A percentile compares a stretch with the other conserved stretches of the same genome.
Evolutionary conservation across 2,888 invertebrate species (phyloP).

Genomic region (Neoaliturus tenellus): DNA sequence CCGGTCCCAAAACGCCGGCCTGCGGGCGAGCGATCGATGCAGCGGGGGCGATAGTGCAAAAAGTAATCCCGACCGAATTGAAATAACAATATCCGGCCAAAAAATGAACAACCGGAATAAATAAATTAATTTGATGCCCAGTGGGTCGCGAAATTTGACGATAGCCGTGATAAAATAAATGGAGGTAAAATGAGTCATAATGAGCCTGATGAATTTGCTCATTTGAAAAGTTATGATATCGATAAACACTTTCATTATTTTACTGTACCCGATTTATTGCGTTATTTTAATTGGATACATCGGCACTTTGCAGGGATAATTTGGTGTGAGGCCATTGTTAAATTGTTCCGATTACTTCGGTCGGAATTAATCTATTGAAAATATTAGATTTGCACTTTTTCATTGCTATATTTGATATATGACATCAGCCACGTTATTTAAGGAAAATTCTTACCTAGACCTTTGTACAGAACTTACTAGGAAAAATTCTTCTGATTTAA

Average conservation of each 20-base stretch:
- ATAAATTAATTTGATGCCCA: conserved; percentile 25
- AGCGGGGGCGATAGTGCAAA: conserved; percentile 8
- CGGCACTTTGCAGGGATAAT: background rate
- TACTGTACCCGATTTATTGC: conserved; percentile 1
- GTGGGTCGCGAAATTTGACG: conserved; percentile 22
- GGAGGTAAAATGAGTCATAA: conserved; percentile 18
- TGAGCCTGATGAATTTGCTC: conserved; percentile 37
- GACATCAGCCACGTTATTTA: no score
- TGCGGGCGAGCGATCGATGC: conserved; percentile 10
- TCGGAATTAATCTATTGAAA: background rate
- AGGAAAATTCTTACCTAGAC: no score
- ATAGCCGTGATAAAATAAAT: conserved; percentile 41
- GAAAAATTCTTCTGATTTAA: no score
- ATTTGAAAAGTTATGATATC: conserved; percentile 46
- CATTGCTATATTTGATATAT: no score
- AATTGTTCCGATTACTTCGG: background rate
- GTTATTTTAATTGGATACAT: conserved; percentile 28
- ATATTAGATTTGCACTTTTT: background rate
- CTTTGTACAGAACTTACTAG: no score
- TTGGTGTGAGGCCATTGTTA: background rate
- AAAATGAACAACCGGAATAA: conserved; percentile 41
- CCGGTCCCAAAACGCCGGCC: background rate
- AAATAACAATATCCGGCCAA: conserved; percentile 31
- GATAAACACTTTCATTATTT: conserved; percentile 44
- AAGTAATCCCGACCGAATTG: conserved; percentile 13